A percentile compares a stretch with the other conserved stretches of the same genome.
These are phyloP conservation scores for Procambarus virginalis DNA, from an alignment of 1,140 invertebrate genomes.

Conservation along the genomic window DNA sequence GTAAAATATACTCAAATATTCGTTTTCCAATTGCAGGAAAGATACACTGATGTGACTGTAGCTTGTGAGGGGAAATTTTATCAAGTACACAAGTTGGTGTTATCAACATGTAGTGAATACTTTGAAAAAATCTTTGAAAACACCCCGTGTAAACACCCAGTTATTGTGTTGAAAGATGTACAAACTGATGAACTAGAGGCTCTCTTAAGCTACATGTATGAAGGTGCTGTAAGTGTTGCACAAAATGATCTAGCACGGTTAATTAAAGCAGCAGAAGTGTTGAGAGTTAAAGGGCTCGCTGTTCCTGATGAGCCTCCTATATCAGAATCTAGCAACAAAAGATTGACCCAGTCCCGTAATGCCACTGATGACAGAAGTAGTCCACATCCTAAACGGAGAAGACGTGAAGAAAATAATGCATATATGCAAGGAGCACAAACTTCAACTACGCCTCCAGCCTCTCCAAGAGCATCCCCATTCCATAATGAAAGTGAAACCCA, in stretches of 20 bases:
- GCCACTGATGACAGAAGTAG: slow-evolving; percentile 45
- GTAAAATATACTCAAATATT: background rate
- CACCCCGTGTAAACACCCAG: slow-evolving; percentile 87
- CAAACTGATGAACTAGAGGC: slow-evolving; percentile 88
- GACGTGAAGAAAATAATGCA: slow-evolving; percentile 33
- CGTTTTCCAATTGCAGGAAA: slow-evolving; percentile 43
- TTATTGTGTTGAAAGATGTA: slow-evolving; percentile 92
- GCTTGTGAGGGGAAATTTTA: slow-evolving; percentile 78
- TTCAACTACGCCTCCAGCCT: slow-evolving; percentile 35
- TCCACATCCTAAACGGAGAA: slow-evolving; percentile 43
- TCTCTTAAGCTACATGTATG: slow-evolving; percentile 93
- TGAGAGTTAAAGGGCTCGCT: slow-evolving; percentile 83
- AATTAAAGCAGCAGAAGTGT: slow-evolving; percentile 86
- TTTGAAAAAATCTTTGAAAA: slow-evolving; percentile 78
- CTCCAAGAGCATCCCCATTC: slow-evolving; percentile 34
- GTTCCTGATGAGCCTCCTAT: slow-evolving; percentile 71
- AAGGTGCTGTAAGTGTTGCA: slow-evolving; percentile 90
- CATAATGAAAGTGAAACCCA: slow-evolving; percentile 12
- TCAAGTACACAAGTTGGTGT: slow-evolving; percentile 86
- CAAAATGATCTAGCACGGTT: slow-evolving; percentile 87
- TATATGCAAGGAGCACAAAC: background rate
- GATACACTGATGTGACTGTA: slow-evolving; percentile 70
- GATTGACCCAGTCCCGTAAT: slow-evolving; percentile 1
- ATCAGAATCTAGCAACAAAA: slow-evolving; percentile 14
- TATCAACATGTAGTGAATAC: slow-evolving; percentile 89